Base-by-base conservation (phyloP, 23 tunicate species). In the Styela plicata region DNA sequence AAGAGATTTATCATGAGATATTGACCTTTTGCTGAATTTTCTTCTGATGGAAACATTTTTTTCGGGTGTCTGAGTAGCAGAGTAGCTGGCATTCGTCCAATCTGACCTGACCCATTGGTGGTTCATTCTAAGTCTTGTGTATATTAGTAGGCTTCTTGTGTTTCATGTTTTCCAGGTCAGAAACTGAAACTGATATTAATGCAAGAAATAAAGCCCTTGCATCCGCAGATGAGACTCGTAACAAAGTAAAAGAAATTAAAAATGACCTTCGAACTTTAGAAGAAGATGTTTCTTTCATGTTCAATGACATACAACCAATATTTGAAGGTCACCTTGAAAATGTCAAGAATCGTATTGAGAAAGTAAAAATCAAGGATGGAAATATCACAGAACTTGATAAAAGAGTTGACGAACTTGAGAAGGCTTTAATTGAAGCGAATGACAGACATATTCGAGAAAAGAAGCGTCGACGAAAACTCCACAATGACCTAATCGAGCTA, bases 401-500 rank as follows among this genome's bases (percentile, higher is more conserved):
- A 13, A 35, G 81, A 36, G 69, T 76, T 0, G 66, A 44, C 0
- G 81, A 76, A 28, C 53, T 76, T 13, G 81, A 76, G 29, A 0
- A 0, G 22, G 81, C 69, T 18, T 76, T 76, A 37, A 20, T 24
- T 16, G 81, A 76, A 2, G 73, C 74, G 0, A 80, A 80, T 64
- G 83, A 80, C 0, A 25, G 52, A 3, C 82, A 88, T 83, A n/a
- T 22, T 0, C 65, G 76, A 27, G 92, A 88, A 69, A 88, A 88
- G 34, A 52, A 76, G 31, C 22, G 79, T 24, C n/a, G 92, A 29
- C 75, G 81, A 30, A 64, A 83, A 66, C 80, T 88, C 19, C 92
- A 88, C 29, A 88, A 88, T 33, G 69, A 74, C 22, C 31, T 88
- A 34, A 86, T 88, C 1, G 89, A 88, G 69, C 26, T 88, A 24